Evolutionary conservation across 1,140 invertebrate genomes (phyloP).

Genomic region (Aphelenchoides besseyi): DNA sequence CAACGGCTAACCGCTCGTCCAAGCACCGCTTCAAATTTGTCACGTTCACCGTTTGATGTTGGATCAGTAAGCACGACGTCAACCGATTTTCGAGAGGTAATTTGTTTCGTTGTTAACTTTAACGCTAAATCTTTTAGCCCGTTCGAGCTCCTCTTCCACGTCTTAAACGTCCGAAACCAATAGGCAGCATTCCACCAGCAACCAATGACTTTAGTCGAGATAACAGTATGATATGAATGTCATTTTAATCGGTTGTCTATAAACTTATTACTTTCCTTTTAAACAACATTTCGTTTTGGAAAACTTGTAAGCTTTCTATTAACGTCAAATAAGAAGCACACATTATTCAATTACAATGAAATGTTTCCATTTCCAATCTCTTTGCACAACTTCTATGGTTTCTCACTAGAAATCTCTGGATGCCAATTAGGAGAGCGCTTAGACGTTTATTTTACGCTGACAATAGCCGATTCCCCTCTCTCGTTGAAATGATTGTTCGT

Average conservation of each 20-base stretch:
- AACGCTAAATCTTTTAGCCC: neutral
- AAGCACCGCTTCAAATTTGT: neutral
- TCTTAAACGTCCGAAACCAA: slow-evolving; percentile 5
- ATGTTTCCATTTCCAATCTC: neutral
- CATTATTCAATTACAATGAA: neutral
- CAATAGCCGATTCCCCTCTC: too few species aligned
- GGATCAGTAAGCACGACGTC: neutral
- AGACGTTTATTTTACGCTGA: too few species aligned
- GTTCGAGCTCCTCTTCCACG: neutral
- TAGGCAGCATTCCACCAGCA: neutral
- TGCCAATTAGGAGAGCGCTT: too few species aligned
- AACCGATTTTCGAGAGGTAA: neutral
- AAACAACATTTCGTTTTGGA: too few species aligned
- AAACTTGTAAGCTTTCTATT: too few species aligned
- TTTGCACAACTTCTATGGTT: neutral
- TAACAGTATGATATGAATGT: too few species aligned
- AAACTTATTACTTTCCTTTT: neutral
- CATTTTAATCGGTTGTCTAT: neutral
- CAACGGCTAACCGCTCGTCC: neutral
- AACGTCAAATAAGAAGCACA: neutral
- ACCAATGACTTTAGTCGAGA: neutral
- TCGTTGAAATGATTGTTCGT: too few species aligned
- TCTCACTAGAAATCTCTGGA: too few species aligned
- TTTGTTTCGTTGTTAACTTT: neutral
- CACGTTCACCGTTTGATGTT: neutral